Conservation (phyloP, 2,797 vertebrate species). For the Liparis tanakae region DNA sequence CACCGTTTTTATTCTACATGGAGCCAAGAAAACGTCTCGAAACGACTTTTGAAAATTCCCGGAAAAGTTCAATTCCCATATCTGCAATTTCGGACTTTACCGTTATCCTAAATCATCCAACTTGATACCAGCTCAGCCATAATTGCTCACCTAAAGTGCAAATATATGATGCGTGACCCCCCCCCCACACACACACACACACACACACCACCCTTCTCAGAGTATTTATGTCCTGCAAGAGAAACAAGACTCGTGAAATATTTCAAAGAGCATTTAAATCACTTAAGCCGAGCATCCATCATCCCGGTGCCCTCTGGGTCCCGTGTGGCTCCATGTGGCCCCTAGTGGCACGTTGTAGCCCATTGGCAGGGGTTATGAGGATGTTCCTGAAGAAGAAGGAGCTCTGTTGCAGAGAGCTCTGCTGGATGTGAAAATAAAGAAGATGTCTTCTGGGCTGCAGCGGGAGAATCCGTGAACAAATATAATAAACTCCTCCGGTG, state of each 20-base stretch:
- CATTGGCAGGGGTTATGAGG: no score
- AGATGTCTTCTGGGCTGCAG: no score
- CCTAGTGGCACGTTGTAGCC: no score
- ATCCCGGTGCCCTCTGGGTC: slow-evolving; percentile 59
- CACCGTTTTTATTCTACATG: slow-evolving; percentile 38
- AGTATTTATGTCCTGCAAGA: slow-evolving; percentile 39
- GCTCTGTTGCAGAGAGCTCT: no score
- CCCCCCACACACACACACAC: no score
- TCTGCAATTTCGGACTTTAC: slow-evolving; percentile 58
- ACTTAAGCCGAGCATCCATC: slow-evolving; percentile 70
- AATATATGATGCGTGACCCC: slow-evolving; percentile 63
- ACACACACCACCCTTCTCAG: neutral
- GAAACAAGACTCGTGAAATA: slow-evolving; percentile 56
- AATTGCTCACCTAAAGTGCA: slow-evolving; percentile 54
- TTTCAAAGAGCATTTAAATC: slow-evolving; percentile 76
- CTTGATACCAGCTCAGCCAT: slow-evolving; percentile 40
- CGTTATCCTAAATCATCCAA: slow-evolving; percentile 63
- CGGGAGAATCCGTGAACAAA: no score
- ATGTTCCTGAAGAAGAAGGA: no score
- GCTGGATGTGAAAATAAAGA: no score
- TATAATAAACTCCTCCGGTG: no score
- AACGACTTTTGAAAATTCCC: slow-evolving; percentile 20
- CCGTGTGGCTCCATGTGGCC: no score
- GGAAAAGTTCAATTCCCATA: slow-evolving; percentile 51
- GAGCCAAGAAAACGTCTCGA: slow-evolving; percentile 61